phyloP scores from a whole-genome alignment of 2,113 vertebrate genomes.

The Sturnira hondurensis region DNA sequence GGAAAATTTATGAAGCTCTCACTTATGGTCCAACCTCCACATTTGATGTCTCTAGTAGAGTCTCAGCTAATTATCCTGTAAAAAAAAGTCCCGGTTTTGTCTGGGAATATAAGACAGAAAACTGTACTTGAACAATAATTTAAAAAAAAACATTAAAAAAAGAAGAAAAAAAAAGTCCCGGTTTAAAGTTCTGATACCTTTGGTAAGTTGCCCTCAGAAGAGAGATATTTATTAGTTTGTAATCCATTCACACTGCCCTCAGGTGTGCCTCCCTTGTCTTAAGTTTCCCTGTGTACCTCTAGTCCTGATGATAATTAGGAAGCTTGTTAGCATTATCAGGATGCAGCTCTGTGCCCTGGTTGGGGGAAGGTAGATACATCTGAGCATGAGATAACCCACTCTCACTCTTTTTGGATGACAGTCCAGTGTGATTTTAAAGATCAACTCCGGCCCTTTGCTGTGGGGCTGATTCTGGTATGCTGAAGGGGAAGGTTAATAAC shows the following conservation, averaged over 20 bases:
- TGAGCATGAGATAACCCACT: background rate
- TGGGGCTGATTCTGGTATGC: conserved; percentile 9
- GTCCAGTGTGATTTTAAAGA: conserved; percentile 24
- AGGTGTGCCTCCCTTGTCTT: background rate
- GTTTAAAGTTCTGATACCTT: background rate
- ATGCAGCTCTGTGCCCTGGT: background rate
- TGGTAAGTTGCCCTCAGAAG: background rate
- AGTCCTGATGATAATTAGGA: conserved; percentile 23
- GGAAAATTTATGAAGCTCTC: background rate
- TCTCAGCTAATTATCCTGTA: background rate
- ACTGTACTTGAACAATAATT: too few relatives aligned
- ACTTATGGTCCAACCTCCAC: background rate
- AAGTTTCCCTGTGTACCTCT: background rate
- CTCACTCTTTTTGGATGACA: background rate
- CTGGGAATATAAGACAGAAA: too few relatives aligned
- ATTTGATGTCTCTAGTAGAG: background rate
- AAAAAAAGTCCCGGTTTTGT: too few relatives aligned
- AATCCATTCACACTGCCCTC: background rate
- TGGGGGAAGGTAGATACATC: background rate
- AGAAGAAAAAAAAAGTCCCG: too few relatives aligned
- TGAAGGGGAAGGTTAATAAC: conserved; percentile 53
- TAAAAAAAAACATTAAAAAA: too few relatives aligned
- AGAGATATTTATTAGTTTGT: background rate
- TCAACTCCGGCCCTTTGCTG: background rate
- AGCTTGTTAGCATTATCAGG: background rate